These are phyloP conservation scores for Ophion obscuratus DNA, from an alignment of 2,888 invertebrate species.

Conservation along the genomic window DNA sequence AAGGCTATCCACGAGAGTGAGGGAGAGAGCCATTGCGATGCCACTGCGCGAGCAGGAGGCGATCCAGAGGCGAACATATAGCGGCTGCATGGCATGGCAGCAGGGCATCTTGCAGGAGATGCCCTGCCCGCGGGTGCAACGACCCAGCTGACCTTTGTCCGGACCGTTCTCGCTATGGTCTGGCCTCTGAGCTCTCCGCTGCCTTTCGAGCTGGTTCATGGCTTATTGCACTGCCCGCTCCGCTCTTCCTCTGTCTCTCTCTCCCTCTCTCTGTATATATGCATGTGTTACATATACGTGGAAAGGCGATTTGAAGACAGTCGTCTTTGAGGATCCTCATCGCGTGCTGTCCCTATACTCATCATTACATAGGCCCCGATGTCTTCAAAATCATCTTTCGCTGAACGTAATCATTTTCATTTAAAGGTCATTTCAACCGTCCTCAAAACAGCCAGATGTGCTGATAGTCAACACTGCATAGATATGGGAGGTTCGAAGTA, in stretches of 20 bases:
- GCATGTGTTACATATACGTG: background rate
- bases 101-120: conserved; percentile 77
- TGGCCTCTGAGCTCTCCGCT: conserved; percentile 67
- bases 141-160: conserved; percentile 83
- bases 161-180: conserved; percentile 80
- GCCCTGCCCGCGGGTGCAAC: conserved; percentile 83
- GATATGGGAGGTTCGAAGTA: background rate
- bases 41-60: conserved; percentile 23
- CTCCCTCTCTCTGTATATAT: background rate
- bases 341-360: background rate
- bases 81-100: conserved; percentile 77
- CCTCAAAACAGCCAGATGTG: background rate
- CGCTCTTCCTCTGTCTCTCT: conserved; percentile 23
- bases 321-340: background rate
- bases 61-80: conserved; percentile 57
- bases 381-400: background rate
- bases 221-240: conserved; percentile 38
- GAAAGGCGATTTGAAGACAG: background rate
- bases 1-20: conserved; percentile 1
- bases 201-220: conserved; percentile 51
- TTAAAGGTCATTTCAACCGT: background rate
- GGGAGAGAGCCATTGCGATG: conserved; percentile 11
- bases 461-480: background rate
- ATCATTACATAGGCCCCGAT: background rate
- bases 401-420: background rate